Evolutionary conservation across 2,113 vertebrate species (phyloP), one percentile per base, ranked within the genome.

Genomic region (Propithecus coquereli): DNA sequence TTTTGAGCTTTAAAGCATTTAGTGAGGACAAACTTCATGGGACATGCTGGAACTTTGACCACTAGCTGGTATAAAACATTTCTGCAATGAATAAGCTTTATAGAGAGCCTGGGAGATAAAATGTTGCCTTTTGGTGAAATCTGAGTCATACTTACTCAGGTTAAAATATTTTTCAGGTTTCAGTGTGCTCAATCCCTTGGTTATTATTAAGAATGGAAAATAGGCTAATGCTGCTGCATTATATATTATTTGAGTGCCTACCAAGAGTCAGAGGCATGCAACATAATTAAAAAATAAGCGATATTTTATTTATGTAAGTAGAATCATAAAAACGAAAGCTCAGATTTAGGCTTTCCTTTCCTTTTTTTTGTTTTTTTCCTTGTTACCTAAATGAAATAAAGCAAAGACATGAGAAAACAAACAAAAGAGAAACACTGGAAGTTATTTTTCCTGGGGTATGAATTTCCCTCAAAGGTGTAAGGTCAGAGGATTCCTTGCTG

Each of bases 151-250:
- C 50, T 59, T 57, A 4, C 43, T 82, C 30, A n/a, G 20, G 7
- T 20, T 61, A 27, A 87, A n/a, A 5, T 18, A 6, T 9, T 27
- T 22, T 57, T n/a, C 47, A 59, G 47, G n/a, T 30, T 32, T 74
- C 30, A 9, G 4, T 14, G 4, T 40, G 6, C 45, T 14, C 0
- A 3, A 34, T 6, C 10, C n/a, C 20, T 25, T n/a, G 17, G 45
- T 61, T 43, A 34, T 50, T 23, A 7, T 32, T 17, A 43, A 68
- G 40, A 54, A 54, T 9, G 43, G 66, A 9, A 70, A 76, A 9
- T n/a, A 43, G 3, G 20, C 74, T 40, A 14, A 13, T 50, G 25
- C 16, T 0, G 0, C 22, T 27, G 5, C 40, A 4, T 74, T 52
- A 8, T 30, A 6, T 7, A 34, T 94, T n/a, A 34, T 9, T 27